Evolutionary conservation across 2,113 vertebrate genomes (phyloP), one percentile per base, ranked within the genome.

Genomic region (Rhinopomastus cyanomelas): DNA sequence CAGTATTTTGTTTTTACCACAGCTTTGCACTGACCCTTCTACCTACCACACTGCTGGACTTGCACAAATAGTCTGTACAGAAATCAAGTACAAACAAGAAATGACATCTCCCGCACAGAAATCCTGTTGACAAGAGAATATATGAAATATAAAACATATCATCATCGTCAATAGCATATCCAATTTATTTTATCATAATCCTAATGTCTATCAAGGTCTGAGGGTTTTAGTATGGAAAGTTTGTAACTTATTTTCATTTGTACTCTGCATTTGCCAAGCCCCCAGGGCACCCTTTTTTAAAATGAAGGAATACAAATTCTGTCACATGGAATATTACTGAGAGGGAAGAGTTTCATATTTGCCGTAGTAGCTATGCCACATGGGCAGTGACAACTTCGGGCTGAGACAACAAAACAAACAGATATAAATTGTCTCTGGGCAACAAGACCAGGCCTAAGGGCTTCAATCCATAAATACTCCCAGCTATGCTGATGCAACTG

Each of bases 371-470:
- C 60, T 86, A 20, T 68, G 81, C 29, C 39, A 86, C 51, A 53
- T 8, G 22, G 78, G 51, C 66, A 61, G 57, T 32, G 81, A 75
- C 86, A 86, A 30, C 37, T 37, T 60, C 5, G 0, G 64, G 51
- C 29, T 30, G 60, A 76, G 69, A 53, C 56, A 14, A 71, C 80
- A 81, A 88, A 90, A 91, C 60, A 85, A 83, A 92, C 81, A 88
- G 82, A 85, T 68, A 76, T 60, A 91, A 88, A 91, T 84, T 90
- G 86, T 90, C 77, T 93, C 88, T 91, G 83, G 34, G 94, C 92
- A 96, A 93, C 92, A 67, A 46, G 77, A 84, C 10, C 65, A 71
- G 57, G 81, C 88, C 86, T 67, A 34, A 71, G 71, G 94, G 86
- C 86, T 92, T 86, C 56, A 14, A 73, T 92, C 88, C 92, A 60